A percentile compares a stretch with the other conserved stretches of the same genome.
These are phyloP conservation scores for Biston stratarius DNA, from an alignment of 2,888 invertebrate species.

Conservation along the genomic window DNA sequence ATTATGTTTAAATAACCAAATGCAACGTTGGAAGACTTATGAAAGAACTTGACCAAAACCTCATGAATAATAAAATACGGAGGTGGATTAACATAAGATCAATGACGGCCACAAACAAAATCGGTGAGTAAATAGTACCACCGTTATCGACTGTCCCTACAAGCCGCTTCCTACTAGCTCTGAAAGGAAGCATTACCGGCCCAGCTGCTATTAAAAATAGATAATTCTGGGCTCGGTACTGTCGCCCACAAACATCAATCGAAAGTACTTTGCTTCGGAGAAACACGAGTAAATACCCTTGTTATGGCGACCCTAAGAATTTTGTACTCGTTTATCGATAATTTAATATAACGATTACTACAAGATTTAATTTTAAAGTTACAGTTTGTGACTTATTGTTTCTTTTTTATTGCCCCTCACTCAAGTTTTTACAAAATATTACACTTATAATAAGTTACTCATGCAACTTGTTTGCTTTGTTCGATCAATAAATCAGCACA, in stretches of 20 bases:
- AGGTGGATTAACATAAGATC: neutral
- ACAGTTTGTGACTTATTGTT: neutral
- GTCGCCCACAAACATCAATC: slow-evolving; percentile 38
- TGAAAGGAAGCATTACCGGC: slow-evolving; percentile 43
- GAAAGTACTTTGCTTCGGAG: slow-evolving; percentile 28
- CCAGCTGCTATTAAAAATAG: slow-evolving; percentile 54
- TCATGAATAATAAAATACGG: neutral
- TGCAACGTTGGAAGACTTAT: neutral
- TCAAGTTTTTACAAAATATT: neutral
- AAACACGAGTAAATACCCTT: slow-evolving; percentile 23
- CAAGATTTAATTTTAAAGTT: neutral
- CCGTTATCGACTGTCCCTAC: neutral
- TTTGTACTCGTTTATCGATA: neutral
- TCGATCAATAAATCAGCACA: slow-evolving; percentile 15
- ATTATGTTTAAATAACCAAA: neutral
- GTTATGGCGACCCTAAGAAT: slow-evolving; percentile 14
- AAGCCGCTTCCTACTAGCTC: slow-evolving; percentile 36
- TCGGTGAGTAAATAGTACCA: neutral
- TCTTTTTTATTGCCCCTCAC: neutral
- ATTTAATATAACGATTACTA: neutral
- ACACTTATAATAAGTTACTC: neutral
- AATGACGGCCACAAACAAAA: neutral
- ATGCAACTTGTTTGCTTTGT: slow-evolving; percentile 14
- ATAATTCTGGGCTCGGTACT: slow-evolving; percentile 44
- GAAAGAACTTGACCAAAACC: neutral